Base-by-base conservation (phyloP, 2,797 vertebrate species). In the Pampus argenteus region DNA sequence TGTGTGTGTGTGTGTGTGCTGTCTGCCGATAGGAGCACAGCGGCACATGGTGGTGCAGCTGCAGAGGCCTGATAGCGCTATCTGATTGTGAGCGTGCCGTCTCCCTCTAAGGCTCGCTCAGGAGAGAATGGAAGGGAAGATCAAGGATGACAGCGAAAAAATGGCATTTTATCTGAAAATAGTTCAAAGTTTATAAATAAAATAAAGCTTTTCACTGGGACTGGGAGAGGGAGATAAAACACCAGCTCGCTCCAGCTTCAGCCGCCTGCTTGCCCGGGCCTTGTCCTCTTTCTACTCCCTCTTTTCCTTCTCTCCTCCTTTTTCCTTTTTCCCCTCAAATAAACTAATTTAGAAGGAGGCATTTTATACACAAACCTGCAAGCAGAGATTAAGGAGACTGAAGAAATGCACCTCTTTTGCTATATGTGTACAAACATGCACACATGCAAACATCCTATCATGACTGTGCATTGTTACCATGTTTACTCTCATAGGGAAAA, bases 151-250 rank as follows among this genome's bases (percentile, higher is more conserved):
- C 94, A 95, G 94, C 83, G 81, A 93, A 95, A 95, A 95, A 95
- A 95, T 95, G 92, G 92, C 93, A 91, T 95, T 95, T 95, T 93
- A 95, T 96, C 95, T 95, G 95, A 96, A 96, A 96, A 96, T 92
- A 95, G 95, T 96, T 96, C 95, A 96, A 96, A 96, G 95, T 96
- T 96, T 96, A 93, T 95, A 95, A 95, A 96, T 92, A 95, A 96
- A 95, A 95, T 95, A 93, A 96, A 95, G 94, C 95, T 94, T 95
- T 93, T 93, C 90, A 87, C 86, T 79, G 86, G 91, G 93, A 94
- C 95, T 96, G 95, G 93, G 91, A 91, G 91, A 93, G 87, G 82
- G 93, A 95, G 96, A 97, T 97, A 97, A 97, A 96, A 95, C 86
- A 71, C 68, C 94, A 86, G 93, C 94, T 88, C 89, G 86, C 90